Percentiles rank a stretch among this genome's conserved stretches.
phyloP scores from a whole-genome alignment of 2,888 invertebrate species.

The Lasius fuliginosus region DNA sequence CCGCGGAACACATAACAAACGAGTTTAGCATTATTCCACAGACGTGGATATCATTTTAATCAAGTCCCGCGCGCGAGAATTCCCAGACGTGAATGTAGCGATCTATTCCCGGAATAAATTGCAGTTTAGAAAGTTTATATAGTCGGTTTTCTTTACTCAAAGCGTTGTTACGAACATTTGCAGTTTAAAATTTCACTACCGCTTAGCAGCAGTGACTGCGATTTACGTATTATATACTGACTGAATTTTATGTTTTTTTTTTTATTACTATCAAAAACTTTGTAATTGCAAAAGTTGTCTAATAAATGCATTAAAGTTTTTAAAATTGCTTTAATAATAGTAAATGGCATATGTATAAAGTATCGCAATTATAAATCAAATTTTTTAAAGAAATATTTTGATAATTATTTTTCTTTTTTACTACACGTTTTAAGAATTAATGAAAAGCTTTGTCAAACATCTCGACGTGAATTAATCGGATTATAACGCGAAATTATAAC shows the following conservation, averaged over 20 bases:
- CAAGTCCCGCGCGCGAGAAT: background rate
- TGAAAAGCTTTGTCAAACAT: background rate
- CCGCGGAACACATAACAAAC: background rate
- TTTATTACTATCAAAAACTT: background rate
- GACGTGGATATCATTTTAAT: slow-evolving; percentile 10
- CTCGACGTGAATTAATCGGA: background rate
- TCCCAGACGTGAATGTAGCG: background rate
- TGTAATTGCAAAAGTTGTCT: background rate
- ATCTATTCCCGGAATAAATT: background rate
- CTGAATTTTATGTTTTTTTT: background rate
- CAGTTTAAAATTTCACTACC: background rate
- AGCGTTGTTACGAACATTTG: background rate
- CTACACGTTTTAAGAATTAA: background rate
- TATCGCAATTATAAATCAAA: background rate
- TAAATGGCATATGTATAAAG: background rate
- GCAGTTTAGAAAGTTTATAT: background rate
- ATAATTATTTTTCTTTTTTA: background rate
- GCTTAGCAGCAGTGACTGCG: background rate
- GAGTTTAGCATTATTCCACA: background rate
- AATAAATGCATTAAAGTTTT: background rate
- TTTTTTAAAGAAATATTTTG: background rate
- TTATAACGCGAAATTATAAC: background rate
- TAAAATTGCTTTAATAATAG: background rate
- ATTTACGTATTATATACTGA: background rate
- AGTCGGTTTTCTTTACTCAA: background rate